Base-by-base conservation (phyloP, 2,113 vertebrate genomes). In the Scortum barcoo region DNA sequence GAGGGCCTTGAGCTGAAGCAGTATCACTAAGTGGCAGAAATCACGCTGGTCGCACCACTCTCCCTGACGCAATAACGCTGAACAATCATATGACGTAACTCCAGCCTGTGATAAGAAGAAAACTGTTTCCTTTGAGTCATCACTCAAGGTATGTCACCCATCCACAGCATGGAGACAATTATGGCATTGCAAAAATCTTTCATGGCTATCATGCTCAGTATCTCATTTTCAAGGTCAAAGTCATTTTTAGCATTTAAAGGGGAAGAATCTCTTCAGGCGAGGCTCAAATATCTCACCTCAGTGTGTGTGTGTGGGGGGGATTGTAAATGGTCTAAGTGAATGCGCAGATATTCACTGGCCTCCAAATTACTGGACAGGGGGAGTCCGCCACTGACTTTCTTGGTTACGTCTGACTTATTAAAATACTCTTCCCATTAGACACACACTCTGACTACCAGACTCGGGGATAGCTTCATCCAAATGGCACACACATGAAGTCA, bases 151-250 rank as follows among this genome's bases (percentile, higher is more conserved):
- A 36, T 77, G 44, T 75, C 53, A 69, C 66, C 69, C 48, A 83
- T 66, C 68, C 22, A 60, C n/a, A 76, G 61, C 24, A 54, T 17
- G 38, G 38, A 68, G 67, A 80, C 19, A 80, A 54, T 63, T 60
- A 38, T 42, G 67, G 24, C 20, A 69, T n/a, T 22, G 61, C 17
- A 65, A 60, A 53, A 13, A 66, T 33, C 9, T 83, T 46, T 8
- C 16, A 66, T 12, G 1, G 8, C 75, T 68, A 68, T 75, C 46
- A 22, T 22, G 79, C 56, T 1, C 48, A 28, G 53, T 70, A 48
- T 77, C 71, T 74, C 8, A 24, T 17, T 40, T 44, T 84, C 66
- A 81, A 80, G 78, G 56, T 65, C 71, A 81, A 81, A 74, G 58
- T 20, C 70, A 78, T 54, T 30, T 58, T 57, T 2, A 58, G 56